These are phyloP conservation scores for Berghia stephanieae DNA, from an alignment of 1,140 invertebrate genomes.

Conservation along the genomic window DNA sequence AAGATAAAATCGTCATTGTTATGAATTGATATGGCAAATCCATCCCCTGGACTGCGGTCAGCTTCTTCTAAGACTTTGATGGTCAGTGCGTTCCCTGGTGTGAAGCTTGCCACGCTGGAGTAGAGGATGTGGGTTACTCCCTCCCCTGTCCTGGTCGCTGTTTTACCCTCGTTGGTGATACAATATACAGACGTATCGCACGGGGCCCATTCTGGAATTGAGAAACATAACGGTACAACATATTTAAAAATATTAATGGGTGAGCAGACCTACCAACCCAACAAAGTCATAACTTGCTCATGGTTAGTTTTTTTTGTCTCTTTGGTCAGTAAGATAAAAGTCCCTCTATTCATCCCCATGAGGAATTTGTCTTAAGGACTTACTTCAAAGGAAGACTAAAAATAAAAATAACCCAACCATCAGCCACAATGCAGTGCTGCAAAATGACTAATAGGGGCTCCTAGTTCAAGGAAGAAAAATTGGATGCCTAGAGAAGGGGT, in stretches of 20 bases:
- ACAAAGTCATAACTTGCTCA: too few relatives aligned
- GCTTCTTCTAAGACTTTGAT: slow-evolving; percentile 56
- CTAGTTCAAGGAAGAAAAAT: too few relatives aligned
- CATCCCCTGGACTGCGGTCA: slow-evolving; percentile 52
- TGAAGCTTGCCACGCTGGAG: slow-evolving; percentile 45
- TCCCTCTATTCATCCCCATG: too few relatives aligned
- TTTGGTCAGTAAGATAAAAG: too few relatives aligned
- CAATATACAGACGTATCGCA: slow-evolving; percentile 45
- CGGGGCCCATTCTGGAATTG: slow-evolving; percentile 53
- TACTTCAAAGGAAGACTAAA: too few relatives aligned
- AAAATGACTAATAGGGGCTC: too few relatives aligned
- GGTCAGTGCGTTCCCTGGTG: slow-evolving; percentile 48
- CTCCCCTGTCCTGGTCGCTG: slow-evolving; percentile 44
- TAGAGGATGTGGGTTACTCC: slow-evolving; percentile 50
- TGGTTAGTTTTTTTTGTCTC: too few relatives aligned
- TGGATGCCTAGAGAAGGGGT: too few relatives aligned
- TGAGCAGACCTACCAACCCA: too few relatives aligned
- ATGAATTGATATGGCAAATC: slow-evolving; percentile 48
- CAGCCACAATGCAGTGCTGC: too few relatives aligned
- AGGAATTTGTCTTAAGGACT: too few relatives aligned
- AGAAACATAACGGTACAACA: slow-evolving; percentile 5
- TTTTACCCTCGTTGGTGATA: slow-evolving; percentile 57
- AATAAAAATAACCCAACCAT: too few relatives aligned
- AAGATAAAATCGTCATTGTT: slow-evolving; percentile 43
- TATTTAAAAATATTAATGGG: not conserved